Percentiles rank a stretch among this genome's conserved stretches.
phyloP scores from a whole-genome alignment of 2,113 vertebrate species.

The Catagonus wagneri region DNA sequence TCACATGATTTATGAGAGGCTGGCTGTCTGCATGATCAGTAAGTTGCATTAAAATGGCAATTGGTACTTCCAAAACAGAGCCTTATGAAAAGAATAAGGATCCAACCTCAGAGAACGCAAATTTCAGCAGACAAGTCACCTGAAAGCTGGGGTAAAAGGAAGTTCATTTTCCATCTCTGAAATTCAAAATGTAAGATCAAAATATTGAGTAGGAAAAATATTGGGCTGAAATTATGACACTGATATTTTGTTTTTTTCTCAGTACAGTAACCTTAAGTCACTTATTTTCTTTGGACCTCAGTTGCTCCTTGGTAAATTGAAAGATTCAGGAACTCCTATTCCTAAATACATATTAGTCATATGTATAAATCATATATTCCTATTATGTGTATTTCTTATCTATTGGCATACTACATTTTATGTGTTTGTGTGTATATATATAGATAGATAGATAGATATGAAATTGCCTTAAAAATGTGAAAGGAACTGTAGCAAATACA shows the following conservation, averaged over 20 bases:
- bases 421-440: not conserved
- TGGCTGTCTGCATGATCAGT: conserved; percentile 80
- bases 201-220: not conserved
- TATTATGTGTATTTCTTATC: not conserved
- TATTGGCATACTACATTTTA: not conserved
- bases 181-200: not conserved
- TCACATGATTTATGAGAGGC: conserved; percentile 84
- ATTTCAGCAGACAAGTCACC: conserved; percentile 22
- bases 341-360: not conserved
- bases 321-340: not conserved
- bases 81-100: conserved; percentile 59
- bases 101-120: conserved; percentile 57
- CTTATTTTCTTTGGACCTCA: not conserved
- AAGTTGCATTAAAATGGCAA: conserved; percentile 82
- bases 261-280: not conserved
- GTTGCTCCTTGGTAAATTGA: conserved; percentile 29
- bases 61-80: conserved; percentile 76
- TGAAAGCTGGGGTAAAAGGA: not conserved
- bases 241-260: not conserved
- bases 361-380: not conserved
- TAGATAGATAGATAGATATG: no score
- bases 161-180: not conserved
- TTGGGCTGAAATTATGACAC: not conserved
- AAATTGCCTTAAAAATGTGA: not conserved
- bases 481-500: not conserved